phyloP scores from a whole-genome alignment of 2,113 vertebrate species.

The Pterocles burchelli region DNA sequence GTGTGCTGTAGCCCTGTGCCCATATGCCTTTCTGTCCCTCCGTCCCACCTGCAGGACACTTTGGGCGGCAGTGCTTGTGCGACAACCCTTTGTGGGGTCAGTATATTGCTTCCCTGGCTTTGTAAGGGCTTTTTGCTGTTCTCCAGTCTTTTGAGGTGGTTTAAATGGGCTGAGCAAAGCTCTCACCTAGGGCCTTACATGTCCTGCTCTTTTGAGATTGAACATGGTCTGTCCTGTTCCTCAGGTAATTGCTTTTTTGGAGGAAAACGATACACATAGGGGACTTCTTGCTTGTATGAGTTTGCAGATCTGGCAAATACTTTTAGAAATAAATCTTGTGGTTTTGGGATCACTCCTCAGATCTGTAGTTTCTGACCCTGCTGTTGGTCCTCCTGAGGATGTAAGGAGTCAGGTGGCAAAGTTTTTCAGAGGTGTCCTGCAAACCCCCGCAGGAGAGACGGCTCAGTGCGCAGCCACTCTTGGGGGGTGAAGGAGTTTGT shows the following conservation, averaged over 20 bases:
- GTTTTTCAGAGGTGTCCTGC: neutral
- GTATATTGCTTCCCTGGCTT: fast-evolving
- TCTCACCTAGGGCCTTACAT: neutral
- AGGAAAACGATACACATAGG: neutral
- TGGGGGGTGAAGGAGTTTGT: neutral
- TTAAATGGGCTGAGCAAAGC: neutral
- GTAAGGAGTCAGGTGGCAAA: neutral
- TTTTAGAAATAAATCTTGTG: neutral
- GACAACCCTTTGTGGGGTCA: neutral
- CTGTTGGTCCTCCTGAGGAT: neutral
- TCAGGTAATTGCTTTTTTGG: neutral
- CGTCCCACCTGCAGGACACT: fast-evolving
- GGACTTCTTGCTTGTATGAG: neutral
- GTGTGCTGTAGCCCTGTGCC: neutral
- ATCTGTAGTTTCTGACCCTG: neutral
- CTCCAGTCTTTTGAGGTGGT: neutral
- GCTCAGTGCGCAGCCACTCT: neutral
- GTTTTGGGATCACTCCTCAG: neutral
- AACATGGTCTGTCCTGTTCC: fast-evolving
- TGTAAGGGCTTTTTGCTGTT: neutral
- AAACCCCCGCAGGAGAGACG: neutral
- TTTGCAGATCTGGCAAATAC: neutral
- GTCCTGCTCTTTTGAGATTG: neutral
- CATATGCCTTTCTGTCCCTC: fast-evolving
- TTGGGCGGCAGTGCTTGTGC: neutral